These are phyloP conservation scores for Epinotia nisella DNA, from an alignment of 2,888 invertebrate genomes.

Conservation along the genomic window DNA sequence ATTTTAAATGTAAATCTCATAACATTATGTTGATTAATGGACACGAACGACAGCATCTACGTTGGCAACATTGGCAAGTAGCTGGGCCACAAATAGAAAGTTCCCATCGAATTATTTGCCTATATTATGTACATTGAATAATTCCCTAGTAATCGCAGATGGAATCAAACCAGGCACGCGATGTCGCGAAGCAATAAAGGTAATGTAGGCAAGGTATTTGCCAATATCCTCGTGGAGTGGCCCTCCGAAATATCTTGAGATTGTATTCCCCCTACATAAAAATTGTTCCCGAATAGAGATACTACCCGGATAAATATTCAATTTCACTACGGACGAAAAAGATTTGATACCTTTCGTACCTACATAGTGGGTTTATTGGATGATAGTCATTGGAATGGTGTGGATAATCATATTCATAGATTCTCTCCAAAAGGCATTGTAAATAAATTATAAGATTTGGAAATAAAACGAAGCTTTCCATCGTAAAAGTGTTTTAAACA, in stretches of 20 bases:
- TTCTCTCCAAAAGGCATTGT: slow-evolving; percentile 71
- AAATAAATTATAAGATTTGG: slow-evolving; percentile 55
- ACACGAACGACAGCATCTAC: slow-evolving; percentile 1
- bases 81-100: slow-evolving; percentile 36
- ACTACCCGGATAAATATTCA: slow-evolving; percentile 85
- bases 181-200: slow-evolving; percentile 81
- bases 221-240: slow-evolving; percentile 82
- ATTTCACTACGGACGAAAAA: slow-evolving; percentile 84
- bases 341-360: slow-evolving; percentile 84
- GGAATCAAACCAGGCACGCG: slow-evolving; percentile 75
- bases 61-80: slow-evolving; percentile 24
- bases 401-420: slow-evolving; percentile 84
- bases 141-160: slow-evolving; percentile 73
- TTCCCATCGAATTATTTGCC: slow-evolving; percentile 28
- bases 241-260: slow-evolving; percentile 83
- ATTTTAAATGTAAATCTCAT: slow-evolving; percentile 24
- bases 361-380: slow-evolving; percentile 82
- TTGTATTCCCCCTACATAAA: slow-evolving; percentile 84
- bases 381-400: slow-evolving; percentile 82
- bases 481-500: slow-evolving; percentile 25
- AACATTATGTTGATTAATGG: slow-evolving; percentile 33
- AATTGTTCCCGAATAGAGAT: slow-evolving; percentile 84
- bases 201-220: slow-evolving; percentile 84
- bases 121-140: slow-evolving; percentile 43
- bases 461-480: slow-evolving; percentile 17